Evolutionary conservation across 1,140 invertebrate species (phyloP), one percentile per base, ranked within the genome.

Genomic region (Ips nitidus): DNA sequence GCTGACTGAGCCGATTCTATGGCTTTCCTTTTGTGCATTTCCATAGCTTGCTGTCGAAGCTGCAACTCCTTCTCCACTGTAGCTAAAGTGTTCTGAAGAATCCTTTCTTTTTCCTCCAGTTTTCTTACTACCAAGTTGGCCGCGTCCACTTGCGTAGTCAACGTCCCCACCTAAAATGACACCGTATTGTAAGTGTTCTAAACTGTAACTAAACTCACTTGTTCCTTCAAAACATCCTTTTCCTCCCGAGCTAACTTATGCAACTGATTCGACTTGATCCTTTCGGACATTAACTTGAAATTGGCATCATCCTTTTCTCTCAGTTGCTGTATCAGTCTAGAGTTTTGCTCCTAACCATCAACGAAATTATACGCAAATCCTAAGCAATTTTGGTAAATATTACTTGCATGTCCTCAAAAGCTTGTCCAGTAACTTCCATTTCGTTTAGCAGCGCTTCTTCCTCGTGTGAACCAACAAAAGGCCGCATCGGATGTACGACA

Each of bases 381-480:
- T 5, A 47, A 47, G 4, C 52, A 37, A 36, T 55, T 6, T 37
- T 37, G 45, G 3, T 22, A 22, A 50, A 50, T 50, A 55, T 67
- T 68, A 76, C 78, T 82, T 99, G 97, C 95, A 99, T 98, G 78
- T 99, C 97, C 82, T 99, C 97, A 80, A 98, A 99, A 0, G 98
- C 98, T 82, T 98, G 96, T 0, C 97, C 97, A 0, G 97, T 99
- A 1, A 98, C 95, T 81, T 99, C 98, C 94, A 99, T 98, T 82
- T 99, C 98, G 79, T 96, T 98, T 2, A 99, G 83, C 60, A 99
- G 82, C 1, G 96, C 95, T 80, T 99, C 97, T 82, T 99, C 98
- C 81, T 98, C 96, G 72, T 87, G 86, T 0, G 87, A 88, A 1
- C 88, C 88, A 2, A 88, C 87, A 77, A 89, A 89, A 6, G 87